Conservation (phyloP, 2,888 invertebrate genomes). For the Lacanobia oleracea region DNA sequence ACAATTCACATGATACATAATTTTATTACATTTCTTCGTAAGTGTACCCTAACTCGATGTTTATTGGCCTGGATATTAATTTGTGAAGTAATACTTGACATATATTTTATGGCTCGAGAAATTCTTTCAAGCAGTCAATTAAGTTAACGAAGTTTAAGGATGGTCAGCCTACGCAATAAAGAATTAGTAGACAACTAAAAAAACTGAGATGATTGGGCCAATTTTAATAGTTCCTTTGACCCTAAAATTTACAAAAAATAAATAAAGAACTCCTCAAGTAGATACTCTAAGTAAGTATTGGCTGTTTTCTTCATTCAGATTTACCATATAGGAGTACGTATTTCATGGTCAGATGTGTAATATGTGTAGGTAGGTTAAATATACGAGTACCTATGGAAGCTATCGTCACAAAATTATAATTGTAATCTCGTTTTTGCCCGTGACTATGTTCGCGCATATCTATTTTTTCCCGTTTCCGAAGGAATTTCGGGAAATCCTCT, state of each 20-base stretch:
- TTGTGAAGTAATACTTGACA: slow-evolving; percentile 64
- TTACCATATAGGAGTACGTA: background rate
- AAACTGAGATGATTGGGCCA: background rate
- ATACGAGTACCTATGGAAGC: no score
- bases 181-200: slow-evolving; percentile 7
- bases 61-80: slow-evolving; percentile 73
- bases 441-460: no score
- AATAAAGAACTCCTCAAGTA: no score
- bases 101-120: slow-evolving; percentile 32
- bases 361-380: no score
- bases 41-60: slow-evolving; percentile 64
- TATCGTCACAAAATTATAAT: no score
- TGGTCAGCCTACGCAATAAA: slow-evolving; percentile 1
- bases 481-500: no score
- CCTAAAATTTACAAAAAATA: slow-evolving; percentile 1
- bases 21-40: slow-evolving; percentile 77
- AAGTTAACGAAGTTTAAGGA: slow-evolving; percentile 24
- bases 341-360: background rate
- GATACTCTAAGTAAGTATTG: no score
- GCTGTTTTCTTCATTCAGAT: no score
- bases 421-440: no score
- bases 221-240: slow-evolving; percentile 22
- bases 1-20: slow-evolving; percentile 74
- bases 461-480: no score
- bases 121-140: slow-evolving; percentile 29